These are phyloP conservation scores for Scortum barcoo DNA, from an alignment of 2,113 vertebrate species.

Conservation along the genomic window DNA sequence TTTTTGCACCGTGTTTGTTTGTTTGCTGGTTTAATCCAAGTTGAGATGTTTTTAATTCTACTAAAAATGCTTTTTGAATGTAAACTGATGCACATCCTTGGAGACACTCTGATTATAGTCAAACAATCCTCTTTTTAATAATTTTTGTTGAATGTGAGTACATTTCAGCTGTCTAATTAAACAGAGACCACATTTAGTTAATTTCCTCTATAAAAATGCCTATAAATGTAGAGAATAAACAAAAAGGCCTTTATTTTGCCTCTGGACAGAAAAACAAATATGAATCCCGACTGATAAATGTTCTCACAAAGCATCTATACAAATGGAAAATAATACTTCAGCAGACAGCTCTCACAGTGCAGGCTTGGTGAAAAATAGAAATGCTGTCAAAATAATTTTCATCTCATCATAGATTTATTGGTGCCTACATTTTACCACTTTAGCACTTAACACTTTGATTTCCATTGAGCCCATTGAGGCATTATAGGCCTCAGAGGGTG, in stretches of 20 bases:
- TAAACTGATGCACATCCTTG: background rate
- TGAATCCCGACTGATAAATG: background rate
- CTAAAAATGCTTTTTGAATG: background rate
- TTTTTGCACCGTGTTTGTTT: background rate
- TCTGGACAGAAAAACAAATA: constrained; percentile 7
- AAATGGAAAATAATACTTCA: background rate
- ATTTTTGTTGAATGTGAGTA: background rate
- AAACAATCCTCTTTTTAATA: background rate
- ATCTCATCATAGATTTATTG: background rate
- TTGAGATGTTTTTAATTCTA: background rate
- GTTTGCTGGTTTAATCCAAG: background rate
- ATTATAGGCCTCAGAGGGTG: constrained; percentile 5
- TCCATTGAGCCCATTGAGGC: background rate
- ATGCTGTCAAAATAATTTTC: background rate
- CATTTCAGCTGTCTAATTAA: background rate
- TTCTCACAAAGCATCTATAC: background rate
- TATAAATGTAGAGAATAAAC: constrained; percentile 1
- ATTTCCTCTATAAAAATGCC: background rate
- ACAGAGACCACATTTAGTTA: background rate
- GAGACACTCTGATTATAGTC: background rate
- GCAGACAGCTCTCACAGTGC: too few species aligned
- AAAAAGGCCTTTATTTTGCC: background rate
- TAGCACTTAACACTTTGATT: constrained; percentile 5
- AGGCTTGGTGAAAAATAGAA: too few species aligned
- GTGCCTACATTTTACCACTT: background rate